Base-by-base conservation (phyloP, 2,888 invertebrate species). In the Amphimallon solstitiale region DNA sequence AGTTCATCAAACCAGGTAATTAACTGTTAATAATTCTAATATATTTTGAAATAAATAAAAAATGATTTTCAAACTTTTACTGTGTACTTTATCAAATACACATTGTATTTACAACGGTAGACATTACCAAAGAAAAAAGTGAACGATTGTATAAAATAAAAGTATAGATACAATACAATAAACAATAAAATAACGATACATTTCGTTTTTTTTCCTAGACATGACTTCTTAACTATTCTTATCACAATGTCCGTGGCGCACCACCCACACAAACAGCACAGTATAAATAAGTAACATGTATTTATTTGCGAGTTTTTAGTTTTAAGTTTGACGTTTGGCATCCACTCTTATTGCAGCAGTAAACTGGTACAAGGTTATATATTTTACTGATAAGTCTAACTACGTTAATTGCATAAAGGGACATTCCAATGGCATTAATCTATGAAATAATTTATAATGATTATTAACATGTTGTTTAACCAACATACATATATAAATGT, bases 281-380 rank as follows among this genome's bases (percentile, higher is more conserved):
- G 79, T 81, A 82, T 81, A 81, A 81, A 81, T 81, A 80, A 82
- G 80, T 81, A 82, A 81, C 81, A 81, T 81, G 80, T 80, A 82
- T 77, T 65, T 67, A 68, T 68, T 70, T 71, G 68, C 69, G 69
- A 68, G 71, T 70, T 68, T 70, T 67, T 64, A 65, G 45, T 35
- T 67, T 29, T 67, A 67, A 49, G 60, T 64, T 51, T 51, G 77
- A 77, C 77, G 75, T 78, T 80, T 79, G 78, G 79, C 79, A 78
- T 76, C 73, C 73, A 74, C 72, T 73, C 75, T 73, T 78, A 78
- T 80, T 77, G 79, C 80, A 79, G 78, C 78, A 72, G 56, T 68
- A 66, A 67, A 68, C 70, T 70, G 68, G 68, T 72, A 72, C 71
- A 71, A 69, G 69, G 71, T 68, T 59, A 59, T 23, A 52, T 59